These are phyloP conservation scores for Iselma pallidipennis DNA, from an alignment of 2,888 invertebrate genomes.

Conservation along the genomic window DNA sequence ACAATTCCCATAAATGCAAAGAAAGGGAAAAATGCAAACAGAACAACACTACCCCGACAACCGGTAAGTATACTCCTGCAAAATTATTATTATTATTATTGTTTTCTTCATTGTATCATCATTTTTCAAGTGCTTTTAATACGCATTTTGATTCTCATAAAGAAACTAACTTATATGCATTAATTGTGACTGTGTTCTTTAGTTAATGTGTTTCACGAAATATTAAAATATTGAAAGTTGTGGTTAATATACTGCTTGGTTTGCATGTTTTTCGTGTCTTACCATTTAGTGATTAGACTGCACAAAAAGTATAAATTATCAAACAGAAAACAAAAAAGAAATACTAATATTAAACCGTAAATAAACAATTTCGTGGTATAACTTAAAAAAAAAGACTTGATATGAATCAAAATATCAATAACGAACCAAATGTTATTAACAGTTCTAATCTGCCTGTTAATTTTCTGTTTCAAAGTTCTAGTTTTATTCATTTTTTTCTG, in stretches of 20 bases:
- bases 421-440: neutral
- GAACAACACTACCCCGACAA: conserved; percentile 5
- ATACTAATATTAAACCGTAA: conserved; percentile 1
- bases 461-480: conserved; percentile 7
- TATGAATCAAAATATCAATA: neutral
- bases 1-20: neutral
- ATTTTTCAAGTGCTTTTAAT: no score
- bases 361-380: neutral
- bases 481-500: conserved; percentile 28
- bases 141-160: no score
- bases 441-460: neutral
- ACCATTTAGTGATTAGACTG: conserved; percentile 29
- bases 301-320: conserved; percentile 34
- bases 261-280: conserved; percentile 26
- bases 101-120: neutral
- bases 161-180: no score
- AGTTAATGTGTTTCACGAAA: no score
- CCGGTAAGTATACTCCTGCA: conserved; percentile 1
- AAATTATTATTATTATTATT: conserved; percentile 1
- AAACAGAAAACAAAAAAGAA: conserved; percentile 11
- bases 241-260: conserved; percentile 11
- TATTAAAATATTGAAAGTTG: no score
- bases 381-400: neutral
- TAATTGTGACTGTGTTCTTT: no score
- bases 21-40: conserved; percentile 6